Conservation (phyloP, 2,113 vertebrate genomes). For the Podarcis cretensis region DNA sequence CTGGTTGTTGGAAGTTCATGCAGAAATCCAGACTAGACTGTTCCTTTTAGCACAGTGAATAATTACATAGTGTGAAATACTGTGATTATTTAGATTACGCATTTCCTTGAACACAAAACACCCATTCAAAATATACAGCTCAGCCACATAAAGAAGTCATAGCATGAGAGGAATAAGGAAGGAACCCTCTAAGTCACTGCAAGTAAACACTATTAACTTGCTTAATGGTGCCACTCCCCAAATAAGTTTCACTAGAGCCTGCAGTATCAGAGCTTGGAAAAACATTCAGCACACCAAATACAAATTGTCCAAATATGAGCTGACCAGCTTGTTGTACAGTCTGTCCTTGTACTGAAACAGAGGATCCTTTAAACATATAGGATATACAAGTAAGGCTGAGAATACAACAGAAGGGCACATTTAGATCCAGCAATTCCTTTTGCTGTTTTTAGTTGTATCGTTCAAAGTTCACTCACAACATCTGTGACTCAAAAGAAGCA, state of each 20-base stretch:
- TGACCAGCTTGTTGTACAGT: not conserved
- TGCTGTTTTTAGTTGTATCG: not conserved
- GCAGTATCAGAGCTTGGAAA: slow-evolving; percentile 25
- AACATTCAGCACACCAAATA: not conserved
- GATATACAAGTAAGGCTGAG: not conserved
- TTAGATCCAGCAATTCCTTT: accelerated
- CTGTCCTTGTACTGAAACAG: accelerated
- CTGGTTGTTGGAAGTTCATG: not conserved
- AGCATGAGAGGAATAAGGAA: not conserved
- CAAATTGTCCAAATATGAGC: not conserved
- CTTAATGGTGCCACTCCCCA: slow-evolving; percentile 25
- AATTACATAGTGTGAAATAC: slow-evolving; percentile 48
- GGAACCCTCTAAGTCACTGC: not conserved
- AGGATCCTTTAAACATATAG: accelerated
- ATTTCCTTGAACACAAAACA: slow-evolving; percentile 45
- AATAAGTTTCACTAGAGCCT: slow-evolving; percentile 26
- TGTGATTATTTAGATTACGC: slow-evolving; percentile 39
- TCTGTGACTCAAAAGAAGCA: not conserved
- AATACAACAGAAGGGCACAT: accelerated
- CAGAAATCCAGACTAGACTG: slow-evolving; percentile 44
- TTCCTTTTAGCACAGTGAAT: slow-evolving; percentile 40
- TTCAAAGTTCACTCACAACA: not conserved
- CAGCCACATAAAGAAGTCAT: not conserved
- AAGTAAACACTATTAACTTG: not conserved
- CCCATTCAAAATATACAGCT: not conserved